These are phyloP conservation scores for Anastrepha obliqua DNA, from an alignment of 1,140 invertebrate genomes.

Conservation along the genomic window DNA sequence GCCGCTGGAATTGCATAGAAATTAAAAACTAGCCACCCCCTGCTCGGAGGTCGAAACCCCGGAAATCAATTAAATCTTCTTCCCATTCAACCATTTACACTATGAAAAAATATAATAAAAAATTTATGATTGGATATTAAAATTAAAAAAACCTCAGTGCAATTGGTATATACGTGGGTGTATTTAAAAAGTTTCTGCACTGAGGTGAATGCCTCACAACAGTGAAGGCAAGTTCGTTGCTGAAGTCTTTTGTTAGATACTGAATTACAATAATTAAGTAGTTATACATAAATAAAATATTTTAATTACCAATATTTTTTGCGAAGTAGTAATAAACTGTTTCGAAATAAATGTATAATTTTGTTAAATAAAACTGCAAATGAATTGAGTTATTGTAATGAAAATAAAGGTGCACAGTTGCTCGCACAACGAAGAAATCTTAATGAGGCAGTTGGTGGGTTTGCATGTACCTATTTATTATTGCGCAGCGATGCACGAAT, in stretches of 20 bases:
- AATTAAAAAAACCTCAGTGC: not conserved
- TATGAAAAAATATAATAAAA: not conserved
- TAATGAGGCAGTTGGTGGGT: not conserved
- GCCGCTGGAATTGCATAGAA: too few species aligned
- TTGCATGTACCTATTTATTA: not conserved
- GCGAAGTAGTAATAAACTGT: not conserved
- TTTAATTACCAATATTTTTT: not conserved
- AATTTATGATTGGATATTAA: too few species aligned
- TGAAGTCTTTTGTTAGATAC: constrained; percentile 16
- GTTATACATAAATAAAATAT: not conserved
- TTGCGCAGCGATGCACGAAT: not conserved
- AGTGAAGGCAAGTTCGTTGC: constrained; percentile 30
- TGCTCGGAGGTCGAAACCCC: not conserved
- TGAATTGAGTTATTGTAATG: constrained; percentile 9
- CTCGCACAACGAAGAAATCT: not conserved
- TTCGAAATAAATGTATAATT: not conserved
- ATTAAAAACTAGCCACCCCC: not conserved
- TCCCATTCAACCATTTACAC: not conserved
- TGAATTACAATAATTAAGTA: not conserved
- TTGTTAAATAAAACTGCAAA: not conserved
- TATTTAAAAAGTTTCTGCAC: not conserved
- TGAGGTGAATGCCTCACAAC: not conserved
- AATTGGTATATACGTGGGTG: not conserved
- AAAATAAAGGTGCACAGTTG: not conserved
- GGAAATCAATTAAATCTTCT: not conserved